Base-by-base conservation (phyloP, 1,140 invertebrate genomes). In the Atta colombica region DNA sequence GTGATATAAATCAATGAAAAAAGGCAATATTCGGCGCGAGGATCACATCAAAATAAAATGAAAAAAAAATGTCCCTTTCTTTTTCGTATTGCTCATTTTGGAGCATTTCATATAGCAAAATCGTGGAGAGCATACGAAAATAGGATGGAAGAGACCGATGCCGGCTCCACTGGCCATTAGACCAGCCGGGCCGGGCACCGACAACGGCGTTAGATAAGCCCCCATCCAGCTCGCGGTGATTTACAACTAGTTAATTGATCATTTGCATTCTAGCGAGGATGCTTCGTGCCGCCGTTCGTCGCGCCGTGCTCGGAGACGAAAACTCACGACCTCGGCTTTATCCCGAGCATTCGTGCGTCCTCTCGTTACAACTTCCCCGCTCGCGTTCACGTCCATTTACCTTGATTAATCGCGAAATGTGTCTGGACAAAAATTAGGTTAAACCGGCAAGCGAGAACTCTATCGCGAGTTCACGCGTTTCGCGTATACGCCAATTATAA, bases 181-280 rank as follows among this genome's bases (percentile, higher is more conserved):
- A n/a, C 75, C 35, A 25, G 68, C 66, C 66, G 68, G 31, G 66
- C 65, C 66, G 68, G 77, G 66, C 68, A 68, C 58, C 45, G 74
- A 78, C 61, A 66, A 63, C 84, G 81, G 25, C 39, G 53, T 71
- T 81, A 87, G 88, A 92, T 91, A 91, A 92, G 74, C 88, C 84
- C 85, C 87, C 88, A 66, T 75, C 84, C 58, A 65, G 63, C 86
- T 77, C 66, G 87, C 87, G 86, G 77, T 94, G 93, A 95, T 95
- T 95, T 94, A 93, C 92, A 91, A 87, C 88, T 89, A 85, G 89
- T 94, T 95, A 94, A 94, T 95, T 94, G 94, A 94, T 94, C 92
- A 94, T 94, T 95, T 94, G 94, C 93, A 94, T 95, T 94, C 92
- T 85, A 69, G 72, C 75, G 63, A 85, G 61, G 87, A 85, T 84